A percentile compares a stretch with the other conserved stretches of the same genome.
Evolutionary conservation across 2,888 invertebrate species (phyloP).

Genomic region (Junonia oenone): DNA sequence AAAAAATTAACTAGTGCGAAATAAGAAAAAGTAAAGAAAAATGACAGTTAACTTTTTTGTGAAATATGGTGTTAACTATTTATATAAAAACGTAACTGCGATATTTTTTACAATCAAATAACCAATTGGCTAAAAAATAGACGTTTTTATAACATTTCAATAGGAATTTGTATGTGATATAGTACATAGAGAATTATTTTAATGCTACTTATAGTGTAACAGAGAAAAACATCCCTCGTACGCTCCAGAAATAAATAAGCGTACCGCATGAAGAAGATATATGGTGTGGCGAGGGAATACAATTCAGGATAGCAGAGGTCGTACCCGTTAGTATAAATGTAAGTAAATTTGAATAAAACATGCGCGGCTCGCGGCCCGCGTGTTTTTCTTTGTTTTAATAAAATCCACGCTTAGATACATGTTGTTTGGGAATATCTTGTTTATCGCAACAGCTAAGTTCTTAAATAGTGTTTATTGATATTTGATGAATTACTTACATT

Average conservation of each 20-base stretch:
- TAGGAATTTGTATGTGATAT: too few relatives aligned
- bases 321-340: slow-evolving; percentile 77
- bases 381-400: slow-evolving; percentile 33
- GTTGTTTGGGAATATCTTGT: slow-evolving; percentile 3
- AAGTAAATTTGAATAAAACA: slow-evolving; percentile 81
- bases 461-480: too few relatives aligned
- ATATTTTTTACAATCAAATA: too few relatives aligned
- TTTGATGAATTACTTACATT: too few relatives aligned
- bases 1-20: too few relatives aligned
- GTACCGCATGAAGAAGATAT: slow-evolving; percentile 71
- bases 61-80: too few relatives aligned
- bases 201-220: slow-evolving; percentile 21
- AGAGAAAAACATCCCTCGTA: slow-evolving; percentile 27
- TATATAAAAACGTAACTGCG: too few relatives aligned
- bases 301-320: slow-evolving; percentile 71
- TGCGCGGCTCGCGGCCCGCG: slow-evolving; percentile 41
- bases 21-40: too few relatives aligned
- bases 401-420: slow-evolving; percentile 22
- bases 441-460: not conserved
- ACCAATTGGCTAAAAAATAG: too few relatives aligned
- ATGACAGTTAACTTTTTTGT: too few relatives aligned
- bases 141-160: too few relatives aligned
- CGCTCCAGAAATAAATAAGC: slow-evolving; percentile 65
- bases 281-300: slow-evolving; percentile 75
- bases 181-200: too few relatives aligned